Conservation (phyloP, 2,113 vertebrate species). For the Entomyzon cyanotis region DNA sequence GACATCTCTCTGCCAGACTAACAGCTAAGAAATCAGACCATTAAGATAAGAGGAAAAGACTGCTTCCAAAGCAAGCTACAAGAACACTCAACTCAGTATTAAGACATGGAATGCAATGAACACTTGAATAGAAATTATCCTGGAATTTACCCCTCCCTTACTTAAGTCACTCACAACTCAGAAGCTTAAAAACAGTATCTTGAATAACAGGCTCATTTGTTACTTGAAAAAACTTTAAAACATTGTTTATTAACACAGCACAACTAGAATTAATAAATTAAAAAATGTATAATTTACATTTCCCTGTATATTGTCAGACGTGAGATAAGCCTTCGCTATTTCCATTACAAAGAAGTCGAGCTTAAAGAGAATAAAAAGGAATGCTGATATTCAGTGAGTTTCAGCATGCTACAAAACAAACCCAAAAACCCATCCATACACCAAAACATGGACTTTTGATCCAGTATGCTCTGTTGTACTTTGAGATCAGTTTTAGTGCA, state of each 20-base stretch:
- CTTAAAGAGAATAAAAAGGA: not conserved
- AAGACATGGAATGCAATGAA: not conserved
- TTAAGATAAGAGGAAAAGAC: not conserved
- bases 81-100: not conserved
- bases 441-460: not conserved
- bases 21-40: not conserved
- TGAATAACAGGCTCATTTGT: not conserved
- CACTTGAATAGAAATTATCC: not conserved
- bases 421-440: not conserved
- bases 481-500: not conserved
- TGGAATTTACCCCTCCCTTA: not conserved
- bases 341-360: not conserved
- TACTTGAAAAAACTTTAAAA: not conserved
- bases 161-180: not conserved
- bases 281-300: not conserved
- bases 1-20: not conserved
- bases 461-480: not conserved
- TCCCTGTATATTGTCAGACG: not conserved
- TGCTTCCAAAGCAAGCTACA: not conserved
- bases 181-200: not conserved
- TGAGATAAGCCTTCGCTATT: not conserved
- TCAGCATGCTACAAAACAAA: not conserved
- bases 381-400: not conserved
- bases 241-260: not conserved
- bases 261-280: not conserved